Evolutionary conservation across 2,888 invertebrate species (phyloP), one percentile per base, ranked within the genome.

Genomic region (Apocheima hispidaria): DNA sequence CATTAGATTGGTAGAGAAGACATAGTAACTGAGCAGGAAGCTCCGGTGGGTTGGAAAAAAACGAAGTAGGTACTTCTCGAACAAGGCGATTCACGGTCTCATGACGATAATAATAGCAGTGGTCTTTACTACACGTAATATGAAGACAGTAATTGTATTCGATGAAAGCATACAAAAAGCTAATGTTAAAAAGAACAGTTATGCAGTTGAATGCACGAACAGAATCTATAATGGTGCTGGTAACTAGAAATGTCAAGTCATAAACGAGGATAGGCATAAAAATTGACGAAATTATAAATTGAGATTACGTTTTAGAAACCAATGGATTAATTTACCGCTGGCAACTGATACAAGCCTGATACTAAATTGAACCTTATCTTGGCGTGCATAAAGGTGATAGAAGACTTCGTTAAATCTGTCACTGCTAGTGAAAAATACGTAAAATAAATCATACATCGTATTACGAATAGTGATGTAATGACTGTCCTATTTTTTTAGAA

Each of bases 11-110:
- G 35, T 60, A 48, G 55, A 38, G 50, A 55, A 55, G 35, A 40
- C 30, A 51, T 51, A 51, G 48, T 63, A 52, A 68, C 68, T 67
- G 73, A 81, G 75, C 78, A 86, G 85, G 87, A 84, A 84, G 80
- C 79, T 63, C 54, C 60, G 66, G 43, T 67, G 66, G 60, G 28
- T 73, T 66, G 72, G 75, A 78, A 74, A 79, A n/a, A 75, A 33
- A 70, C 30, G 6, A 57, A 57, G 48, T 59, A 57, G 21, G 12
- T 38, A 67, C 56, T 62, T 60, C 49, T 62, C 58, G 51, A 60
- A 59, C 54, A 60, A 55, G 50, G 65, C 55, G 26, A 64, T 79
- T 78, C 78, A 80, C 66, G 75, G 73, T 74, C 75, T 69, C 72
- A 68, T 69, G 71, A 68, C 69, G 61, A 70, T 69, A 69, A 68